Evolutionary conservation across 2,113 vertebrate genomes (phyloP).

Genomic region (Xiphorhynchus elegans): DNA sequence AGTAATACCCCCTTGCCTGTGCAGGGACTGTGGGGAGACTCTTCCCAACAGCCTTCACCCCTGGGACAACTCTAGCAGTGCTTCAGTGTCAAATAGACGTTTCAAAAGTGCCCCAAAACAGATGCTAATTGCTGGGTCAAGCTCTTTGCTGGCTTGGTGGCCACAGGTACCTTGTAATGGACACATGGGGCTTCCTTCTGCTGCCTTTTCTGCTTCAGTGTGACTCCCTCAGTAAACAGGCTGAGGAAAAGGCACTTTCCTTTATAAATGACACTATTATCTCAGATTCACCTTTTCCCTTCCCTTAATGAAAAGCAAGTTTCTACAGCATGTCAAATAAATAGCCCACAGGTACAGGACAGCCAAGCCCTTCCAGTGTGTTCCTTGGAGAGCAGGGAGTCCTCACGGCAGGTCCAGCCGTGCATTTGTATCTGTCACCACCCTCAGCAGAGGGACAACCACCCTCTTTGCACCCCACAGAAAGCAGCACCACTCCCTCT

Average conservation of each 20-base stretch:
- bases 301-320: conserved; percentile 33
- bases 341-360: not conserved
- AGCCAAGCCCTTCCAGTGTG: not conserved
- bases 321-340: conserved; percentile 14
- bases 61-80: not conserved
- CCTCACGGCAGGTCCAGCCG: not conserved
- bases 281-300: conserved; percentile 14
- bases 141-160: not conserved
- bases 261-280: conserved; percentile 27
- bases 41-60: accelerated
- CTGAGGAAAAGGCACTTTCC: not conserved
- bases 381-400: not conserved
- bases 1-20: accelerated
- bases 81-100: accelerated
- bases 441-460: not conserved
- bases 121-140: not conserved
- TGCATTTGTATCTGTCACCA: not conserved
- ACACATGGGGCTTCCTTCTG: not conserved
- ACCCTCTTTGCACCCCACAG: accelerated
- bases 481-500: not conserved
- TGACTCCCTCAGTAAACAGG: not conserved
- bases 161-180: not conserved
- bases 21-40: not conserved
- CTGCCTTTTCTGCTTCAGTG: not conserved
- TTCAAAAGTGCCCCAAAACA: not conserved